phyloP scores from a whole-genome alignment of 1,140 invertebrate species.

The Drosophila teissieri region DNA sequence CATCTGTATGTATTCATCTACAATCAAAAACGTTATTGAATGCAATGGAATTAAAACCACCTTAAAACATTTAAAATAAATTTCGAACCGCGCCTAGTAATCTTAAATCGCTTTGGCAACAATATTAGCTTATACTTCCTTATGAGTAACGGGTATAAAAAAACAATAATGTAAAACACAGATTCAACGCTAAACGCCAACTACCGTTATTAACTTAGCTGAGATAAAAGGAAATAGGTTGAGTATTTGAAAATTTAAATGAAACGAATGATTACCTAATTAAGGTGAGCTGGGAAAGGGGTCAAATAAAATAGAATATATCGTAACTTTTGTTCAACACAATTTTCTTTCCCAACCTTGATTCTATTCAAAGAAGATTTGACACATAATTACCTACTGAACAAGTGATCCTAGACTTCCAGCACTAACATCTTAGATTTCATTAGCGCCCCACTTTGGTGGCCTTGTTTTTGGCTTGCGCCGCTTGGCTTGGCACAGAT shows the following conservation, averaged over 20 bases:
- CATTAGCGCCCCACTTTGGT: constrained; percentile 26
- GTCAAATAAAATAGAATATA: background rate
- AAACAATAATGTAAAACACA: constrained; percentile 18
- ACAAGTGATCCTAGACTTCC: constrained; percentile 30
- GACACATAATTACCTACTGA: constrained; percentile 32
- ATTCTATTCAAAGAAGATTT: background rate
- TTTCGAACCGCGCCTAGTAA: too few species aligned
- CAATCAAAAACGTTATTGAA: too few species aligned
- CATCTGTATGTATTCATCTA: too few species aligned
- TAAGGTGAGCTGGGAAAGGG: constrained; percentile 38
- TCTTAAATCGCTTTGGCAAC: too few species aligned
- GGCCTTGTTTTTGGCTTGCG: constrained; percentile 44
- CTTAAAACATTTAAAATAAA: too few species aligned
- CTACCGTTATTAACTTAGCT: constrained; percentile 45
- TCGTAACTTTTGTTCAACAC: too few species aligned
- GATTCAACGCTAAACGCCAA: constrained; percentile 35
- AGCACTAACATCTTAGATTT: constrained; percentile 59
- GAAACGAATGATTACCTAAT: constrained; percentile 43
- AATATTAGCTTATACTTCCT: too few species aligned
- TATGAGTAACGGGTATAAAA: background rate
- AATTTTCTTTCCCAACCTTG: too few species aligned
- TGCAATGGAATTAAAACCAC: too few species aligned
- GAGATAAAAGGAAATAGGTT: constrained; percentile 40
- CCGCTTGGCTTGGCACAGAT: constrained; percentile 52
- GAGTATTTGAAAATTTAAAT: constrained; percentile 44